Evolutionary conservation across 2,888 invertebrate genomes (phyloP).

Genomic region (Drosophila mimica): DNA sequence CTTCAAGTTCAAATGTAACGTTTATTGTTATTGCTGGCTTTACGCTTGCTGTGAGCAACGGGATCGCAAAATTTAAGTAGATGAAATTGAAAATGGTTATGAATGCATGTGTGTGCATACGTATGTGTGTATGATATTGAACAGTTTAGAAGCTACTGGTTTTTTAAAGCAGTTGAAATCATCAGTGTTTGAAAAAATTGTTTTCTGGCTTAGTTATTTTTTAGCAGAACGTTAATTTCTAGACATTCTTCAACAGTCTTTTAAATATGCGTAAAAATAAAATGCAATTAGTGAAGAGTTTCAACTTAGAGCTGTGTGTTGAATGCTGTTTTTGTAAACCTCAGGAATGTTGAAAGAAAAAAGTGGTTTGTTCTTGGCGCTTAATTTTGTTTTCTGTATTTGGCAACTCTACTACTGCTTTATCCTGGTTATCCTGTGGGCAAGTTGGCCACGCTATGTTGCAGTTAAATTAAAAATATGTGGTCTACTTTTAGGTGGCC

Average conservation of each 20-base stretch:
- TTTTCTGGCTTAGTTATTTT: background rate
- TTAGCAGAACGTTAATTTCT: background rate
- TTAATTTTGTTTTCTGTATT: conserved; percentile 1
- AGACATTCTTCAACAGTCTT: background rate
- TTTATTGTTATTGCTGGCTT: conserved; percentile 31
- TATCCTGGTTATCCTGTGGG: conserved; percentile 29
- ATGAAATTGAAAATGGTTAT: background rate
- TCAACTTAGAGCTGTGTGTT: background rate
- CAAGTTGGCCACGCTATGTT: conserved; percentile 12
- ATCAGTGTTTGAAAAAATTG: background rate
- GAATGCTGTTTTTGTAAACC: background rate
- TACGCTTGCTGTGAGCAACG: conserved; percentile 8
- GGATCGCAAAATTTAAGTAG: background rate
- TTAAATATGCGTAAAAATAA: background rate
- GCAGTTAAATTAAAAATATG: conserved; percentile 76
- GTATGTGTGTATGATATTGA: background rate
- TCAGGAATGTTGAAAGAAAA: background rate
- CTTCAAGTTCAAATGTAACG: conserved; percentile 56
- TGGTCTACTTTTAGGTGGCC: conserved; percentile 77
- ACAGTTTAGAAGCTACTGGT: background rate
- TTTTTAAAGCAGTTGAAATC: background rate
- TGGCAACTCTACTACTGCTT: conserved; percentile 11
- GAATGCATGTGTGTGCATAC: background rate
- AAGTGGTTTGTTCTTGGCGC: conserved; percentile 1
- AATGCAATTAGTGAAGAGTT: background rate